Evolutionary conservation across 1,140 invertebrate species (phyloP).

Genomic region (Arion vulgaris): DNA sequence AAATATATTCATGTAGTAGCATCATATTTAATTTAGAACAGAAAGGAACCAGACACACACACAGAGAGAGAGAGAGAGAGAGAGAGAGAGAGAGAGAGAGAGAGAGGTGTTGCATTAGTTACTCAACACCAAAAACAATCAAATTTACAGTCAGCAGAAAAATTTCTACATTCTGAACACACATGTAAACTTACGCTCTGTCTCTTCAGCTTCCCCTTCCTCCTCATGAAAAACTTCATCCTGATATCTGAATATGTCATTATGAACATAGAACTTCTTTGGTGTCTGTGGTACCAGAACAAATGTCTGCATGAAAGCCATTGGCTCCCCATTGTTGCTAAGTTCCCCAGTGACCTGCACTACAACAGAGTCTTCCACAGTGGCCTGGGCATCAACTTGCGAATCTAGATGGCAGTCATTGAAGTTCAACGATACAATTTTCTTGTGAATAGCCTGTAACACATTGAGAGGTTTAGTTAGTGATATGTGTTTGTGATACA

Average conservation of each 20-base stretch:
- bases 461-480: background rate
- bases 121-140: no score
- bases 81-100: no score
- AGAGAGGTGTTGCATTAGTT: no score
- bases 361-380: conserved; percentile 93
- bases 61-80: no score
- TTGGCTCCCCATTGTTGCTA: conserved; percentile 94
- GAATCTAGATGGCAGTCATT: conserved; percentile 96
- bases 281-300: conserved; percentile 94
- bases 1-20: no score
- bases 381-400: conserved; percentile 91
- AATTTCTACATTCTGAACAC: no score
- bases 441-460: conserved; percentile 91
- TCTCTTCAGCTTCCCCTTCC: conserved; percentile 79
- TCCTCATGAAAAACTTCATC: conserved; percentile 87
- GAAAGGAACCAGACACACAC: no score
- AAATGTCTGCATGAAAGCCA: conserved; percentile 98
- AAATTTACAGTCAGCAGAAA: no score
- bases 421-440: conserved; percentile 95
- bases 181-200: conserved; percentile 73
- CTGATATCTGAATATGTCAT: conserved; percentile 99
- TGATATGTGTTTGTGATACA: no score
- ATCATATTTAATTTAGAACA: no score
- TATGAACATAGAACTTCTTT: conserved; percentile 98
- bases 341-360: conserved; percentile 97